Base-by-base conservation (phyloP, 2,888 invertebrate species). In the Amiota minor region DNA sequence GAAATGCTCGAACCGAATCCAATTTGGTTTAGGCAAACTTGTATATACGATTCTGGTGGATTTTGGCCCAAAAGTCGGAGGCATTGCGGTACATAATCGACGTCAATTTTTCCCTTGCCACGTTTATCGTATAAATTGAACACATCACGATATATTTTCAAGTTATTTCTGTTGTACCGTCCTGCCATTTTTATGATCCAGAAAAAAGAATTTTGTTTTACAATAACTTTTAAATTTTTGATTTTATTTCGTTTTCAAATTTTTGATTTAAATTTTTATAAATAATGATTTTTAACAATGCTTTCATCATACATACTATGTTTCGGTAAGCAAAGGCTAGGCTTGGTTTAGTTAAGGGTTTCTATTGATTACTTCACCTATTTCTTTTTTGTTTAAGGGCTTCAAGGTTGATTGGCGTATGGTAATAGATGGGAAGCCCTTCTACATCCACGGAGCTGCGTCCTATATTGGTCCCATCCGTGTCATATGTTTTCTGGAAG, bases 31-130 rank as follows among this genome's bases (percentile, higher is more conserved):
- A 20, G 46, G 18, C 18, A 47, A 9, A 0, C 2, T 23, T 47
- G 46, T n/a, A 65, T 11, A n/a, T 47, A 46, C 1, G 65, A 10
- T 65, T 65, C 47, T n/a, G 65, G 16, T 65, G 65, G 65, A 49
- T 65, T 65, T 18, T 47, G 18, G 9, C 45, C 65, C 9, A 65
- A 47, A n/a, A 65, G 8, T 16, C 65, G 65, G 0, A 65, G 20
- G 11, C 65, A 65, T 18, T 46, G 16, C 10, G 16, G 11, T 11
- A 64, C 45, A 2, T n/a, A 3, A 4, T 20, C 8, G 8, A 45
- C 8, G 14, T 45, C n/a, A 8, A 64, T 64, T 45, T 3, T 46
- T 10, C 64, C 64, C 14, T n/a, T 45, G n/a, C 45, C 45, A 4
- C 9, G 6, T 14, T 14, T 23, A 14, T 64, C 45, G 45, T 45